These are phyloP conservation scores for Corythornis cristatus DNA, from an alignment of 2,113 vertebrate species.

Conservation along the genomic window DNA sequence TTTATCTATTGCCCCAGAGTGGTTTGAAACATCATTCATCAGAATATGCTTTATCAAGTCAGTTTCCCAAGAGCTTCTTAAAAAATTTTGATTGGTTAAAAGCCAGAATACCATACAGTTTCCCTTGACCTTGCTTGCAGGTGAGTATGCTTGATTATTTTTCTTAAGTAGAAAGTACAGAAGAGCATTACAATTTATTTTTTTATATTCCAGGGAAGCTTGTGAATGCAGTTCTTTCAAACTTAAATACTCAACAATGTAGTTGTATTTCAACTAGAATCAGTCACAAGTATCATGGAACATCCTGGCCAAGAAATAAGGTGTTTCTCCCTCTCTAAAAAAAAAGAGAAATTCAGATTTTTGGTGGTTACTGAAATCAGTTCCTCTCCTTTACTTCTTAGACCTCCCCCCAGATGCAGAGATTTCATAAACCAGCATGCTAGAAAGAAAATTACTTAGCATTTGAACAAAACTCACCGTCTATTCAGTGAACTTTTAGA, in stretches of 20 bases:
- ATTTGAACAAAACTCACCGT: neutral
- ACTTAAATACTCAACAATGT: neutral
- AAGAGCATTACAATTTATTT: accelerated
- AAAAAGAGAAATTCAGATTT: neutral
- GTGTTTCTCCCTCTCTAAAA: neutral
- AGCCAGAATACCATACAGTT: neutral
- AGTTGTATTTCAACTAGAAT: neutral
- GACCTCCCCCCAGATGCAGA: neutral
- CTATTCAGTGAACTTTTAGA: neutral
- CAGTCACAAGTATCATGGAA: neutral
- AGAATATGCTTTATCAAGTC: neutral
- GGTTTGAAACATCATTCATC: neutral
- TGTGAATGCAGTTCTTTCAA: neutral
- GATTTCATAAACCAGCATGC: neutral
- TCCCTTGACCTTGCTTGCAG: neutral
- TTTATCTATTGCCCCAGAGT: neutral
- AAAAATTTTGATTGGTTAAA: neutral
- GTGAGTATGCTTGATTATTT: neutral
- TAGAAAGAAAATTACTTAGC: neutral
- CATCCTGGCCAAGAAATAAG: neutral
- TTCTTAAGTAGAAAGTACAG: neutral
- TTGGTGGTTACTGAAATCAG: neutral
- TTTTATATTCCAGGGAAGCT: neutral
- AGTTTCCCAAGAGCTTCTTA: neutral
- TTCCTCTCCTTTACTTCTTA: neutral